phyloP scores from a whole-genome alignment of 2,113 vertebrate genomes.

The Pterocles orientalis region DNA sequence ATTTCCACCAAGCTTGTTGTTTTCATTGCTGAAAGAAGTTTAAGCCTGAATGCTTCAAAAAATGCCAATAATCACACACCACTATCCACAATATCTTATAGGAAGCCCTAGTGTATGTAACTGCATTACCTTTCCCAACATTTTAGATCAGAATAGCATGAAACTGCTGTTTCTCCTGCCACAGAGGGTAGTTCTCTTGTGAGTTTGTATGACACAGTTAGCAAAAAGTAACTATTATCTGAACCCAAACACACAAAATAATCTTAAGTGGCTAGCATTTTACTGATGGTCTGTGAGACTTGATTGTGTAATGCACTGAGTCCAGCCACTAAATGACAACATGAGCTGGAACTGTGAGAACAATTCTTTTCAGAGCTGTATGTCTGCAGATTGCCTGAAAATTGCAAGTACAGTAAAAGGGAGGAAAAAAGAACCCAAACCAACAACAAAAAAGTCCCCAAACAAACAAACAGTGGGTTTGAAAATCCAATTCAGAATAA shows the following conservation, averaged over 20 bases:
- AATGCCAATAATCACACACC: constrained; percentile 37
- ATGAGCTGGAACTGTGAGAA: background rate
- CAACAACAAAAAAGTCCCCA: background rate
- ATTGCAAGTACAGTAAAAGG: background rate
- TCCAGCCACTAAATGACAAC: constrained; percentile 20
- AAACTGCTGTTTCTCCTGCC: constrained; percentile 19
- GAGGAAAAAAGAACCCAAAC: background rate
- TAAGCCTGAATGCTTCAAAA: constrained; percentile 43
- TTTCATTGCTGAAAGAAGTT: constrained; percentile 22
- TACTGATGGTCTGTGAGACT: background rate
- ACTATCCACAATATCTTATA: background rate
- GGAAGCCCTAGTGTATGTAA: background rate
- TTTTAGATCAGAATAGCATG: constrained; percentile 22
- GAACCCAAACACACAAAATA: constrained; percentile 58
- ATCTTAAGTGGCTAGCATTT: constrained; percentile 37
- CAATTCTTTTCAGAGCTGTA: background rate
- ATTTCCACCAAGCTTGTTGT: background rate
- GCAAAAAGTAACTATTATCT: constrained; percentile 32
- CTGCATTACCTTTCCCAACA: constrained; percentile 12
- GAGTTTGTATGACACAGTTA: background rate
- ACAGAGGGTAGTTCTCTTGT: constrained; percentile 25
- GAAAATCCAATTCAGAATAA: background rate
- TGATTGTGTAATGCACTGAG: constrained; percentile 42
- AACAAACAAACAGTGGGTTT: background rate
- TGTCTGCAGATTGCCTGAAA: background rate